Evolutionary conservation across 2,888 invertebrate genomes (phyloP), one percentile per base, ranked within the genome.

Genomic region (Acronicta psi): DNA sequence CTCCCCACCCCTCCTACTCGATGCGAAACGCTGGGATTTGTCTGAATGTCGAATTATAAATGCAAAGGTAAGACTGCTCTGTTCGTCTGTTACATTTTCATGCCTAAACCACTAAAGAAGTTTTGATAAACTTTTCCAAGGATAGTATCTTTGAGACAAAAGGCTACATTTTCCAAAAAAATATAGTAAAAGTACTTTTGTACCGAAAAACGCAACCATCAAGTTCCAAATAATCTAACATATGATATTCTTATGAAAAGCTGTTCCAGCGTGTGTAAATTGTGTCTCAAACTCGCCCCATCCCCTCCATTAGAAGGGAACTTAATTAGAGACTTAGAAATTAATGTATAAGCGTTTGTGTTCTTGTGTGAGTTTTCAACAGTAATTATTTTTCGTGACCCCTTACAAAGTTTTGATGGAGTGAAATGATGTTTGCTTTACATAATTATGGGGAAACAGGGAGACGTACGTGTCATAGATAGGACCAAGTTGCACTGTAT

Each of bases 311-410:
- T 73, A 66, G 60, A 44, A 61, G 42, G 16, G 50, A 78, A 71
- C 62, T 67, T 71, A 79, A 75, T 78, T 77, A 79, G 57, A 70
- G 62, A 62, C 62, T 65, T 54, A 60, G 63, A 68, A 76, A 75
- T 70, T 59, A 71, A 75, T 71, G 73, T 75, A 67, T 53, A 31
- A 60, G 44, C 65, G 69, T 75, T 74, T 77, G 76, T 65, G 73
- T 65, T 59, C 56, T 61, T 56, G 54, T 66, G 67, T 64, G 67
- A 75, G 73, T 74, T 80, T 73, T 65, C 57, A 75, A 75, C 77
- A 55, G 76, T 77, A 76, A 81, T 81, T 79, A 77, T 78, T 73
- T 75, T 75, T 72, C 72, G 62, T 68, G 68, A 64, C 68, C 67
- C 64, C 57, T 46, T 56, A 56, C 59, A 23, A 66, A 64, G 51